phyloP scores from a whole-genome alignment of 2,113 vertebrate genomes.

The Notothenia coriiceps region DNA sequence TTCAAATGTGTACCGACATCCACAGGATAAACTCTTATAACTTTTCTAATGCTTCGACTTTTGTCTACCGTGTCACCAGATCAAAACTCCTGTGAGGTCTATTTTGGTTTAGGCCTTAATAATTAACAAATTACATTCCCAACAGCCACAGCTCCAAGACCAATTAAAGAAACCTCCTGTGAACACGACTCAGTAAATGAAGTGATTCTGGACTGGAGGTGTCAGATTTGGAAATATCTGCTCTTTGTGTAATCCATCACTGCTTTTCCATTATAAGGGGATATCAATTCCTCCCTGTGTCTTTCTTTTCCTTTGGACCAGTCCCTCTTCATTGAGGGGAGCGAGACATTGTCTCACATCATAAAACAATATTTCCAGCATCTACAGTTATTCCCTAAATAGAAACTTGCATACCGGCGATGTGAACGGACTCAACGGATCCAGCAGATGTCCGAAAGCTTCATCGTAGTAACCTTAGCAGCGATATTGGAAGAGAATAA shows the following conservation, averaged over 20 bases:
- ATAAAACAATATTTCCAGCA: conserved; percentile 72
- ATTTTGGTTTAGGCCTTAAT: not conserved
- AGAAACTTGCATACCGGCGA: conserved; percentile 41
- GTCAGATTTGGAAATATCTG: conserved; percentile 18
- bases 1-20: too few species aligned
- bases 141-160: not conserved
- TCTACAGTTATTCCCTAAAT: conserved; percentile 65
- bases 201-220: conserved; percentile 1
- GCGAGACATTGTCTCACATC: conserved; percentile 62
- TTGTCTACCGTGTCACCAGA: too few species aligned
- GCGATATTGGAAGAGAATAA: conserved; percentile 1
- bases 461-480: conserved; percentile 32
- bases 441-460: conserved; percentile 67
- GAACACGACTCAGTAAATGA: not conserved
- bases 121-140: too few species aligned
- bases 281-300: conserved; percentile 28
- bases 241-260: conserved; percentile 28
- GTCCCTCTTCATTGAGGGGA: conserved; percentile 27
- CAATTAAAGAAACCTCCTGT: not conserved
- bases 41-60: too few species aligned
- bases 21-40: too few species aligned
- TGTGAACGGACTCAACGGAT: conserved; percentile 48
- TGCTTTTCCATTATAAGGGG: conserved; percentile 19
- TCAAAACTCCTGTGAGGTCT: too few species aligned
- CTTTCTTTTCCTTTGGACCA: conserved; percentile 33